Evolutionary conservation across 2,888 invertebrate species (phyloP), one percentile per base, ranked within the genome.

Genomic region (Meteorus cinctellus): DNA sequence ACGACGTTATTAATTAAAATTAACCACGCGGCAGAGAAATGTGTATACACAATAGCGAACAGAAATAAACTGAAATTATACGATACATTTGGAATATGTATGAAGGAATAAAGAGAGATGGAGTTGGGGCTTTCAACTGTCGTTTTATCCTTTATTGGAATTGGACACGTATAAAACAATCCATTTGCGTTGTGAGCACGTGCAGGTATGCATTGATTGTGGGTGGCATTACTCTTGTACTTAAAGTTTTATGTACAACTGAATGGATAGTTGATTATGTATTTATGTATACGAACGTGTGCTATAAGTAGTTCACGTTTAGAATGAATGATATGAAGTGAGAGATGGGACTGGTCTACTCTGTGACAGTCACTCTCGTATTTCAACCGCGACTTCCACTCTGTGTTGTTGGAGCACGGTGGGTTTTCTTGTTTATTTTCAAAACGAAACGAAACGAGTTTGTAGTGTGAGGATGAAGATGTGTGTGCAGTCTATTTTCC

Each of bases 1-100:
- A 76, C 71, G 67, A 76, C 72, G 62, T 78, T 77, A 78, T 78
- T 78, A 78, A 78, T 78, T 77, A 70, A 55, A 75, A 36, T 69
- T 66, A 63, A 69, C 63, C 68, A 55, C 60, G 31, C 34, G 62
- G 59, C 60, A 63, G 24, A 36, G 36, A 55, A 19, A 55, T 8
- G 19, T 19, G 5, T 24, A 19, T 19, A 55, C 8, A 55, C 19
- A 55, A 55, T 5, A 55, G 19, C 8, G n/a, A 34, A 27, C 48
- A 24, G 24, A 34, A 34, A 34, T 34, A 8, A 34, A 34, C 34
- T 34, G 16, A 19, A n/a, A 65, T 36, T 36, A 36, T 34, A 36
- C 41, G 4, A 65, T 41, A 24, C n/a, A 65, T 34, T 31, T 8
- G 8, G 29, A 29, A 63, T 41, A 65, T n/a, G 31, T 31, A 2